These are phyloP conservation scores for Ichneumoninae sp. DNA, from an alignment of 2,888 invertebrate species.

Conservation along the genomic window DNA sequence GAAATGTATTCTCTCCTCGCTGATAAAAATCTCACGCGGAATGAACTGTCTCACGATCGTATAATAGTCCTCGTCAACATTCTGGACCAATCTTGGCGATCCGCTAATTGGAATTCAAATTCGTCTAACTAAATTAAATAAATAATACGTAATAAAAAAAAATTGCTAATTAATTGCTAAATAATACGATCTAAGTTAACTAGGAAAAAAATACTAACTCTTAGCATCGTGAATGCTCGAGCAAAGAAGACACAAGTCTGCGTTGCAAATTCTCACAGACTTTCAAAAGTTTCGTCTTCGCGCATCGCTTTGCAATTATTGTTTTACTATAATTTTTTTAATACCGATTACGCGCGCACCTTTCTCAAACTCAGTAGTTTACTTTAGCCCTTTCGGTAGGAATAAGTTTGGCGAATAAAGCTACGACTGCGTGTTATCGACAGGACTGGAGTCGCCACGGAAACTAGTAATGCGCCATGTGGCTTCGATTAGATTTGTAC, in stretches of 20 bases:
- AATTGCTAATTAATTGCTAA: constrained; percentile 49
- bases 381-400: constrained; percentile 3
- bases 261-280: constrained; percentile 18
- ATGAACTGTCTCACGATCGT: constrained; percentile 2
- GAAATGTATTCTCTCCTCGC: background rate
- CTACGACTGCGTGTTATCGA: background rate
- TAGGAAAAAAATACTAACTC: constrained; percentile 42
- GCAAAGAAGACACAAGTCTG: constrained; percentile 2
- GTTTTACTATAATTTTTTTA: background rate
- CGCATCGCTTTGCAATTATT: background rate
- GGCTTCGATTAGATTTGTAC: constrained; percentile 36
- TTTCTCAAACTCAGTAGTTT: background rate
- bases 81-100: background rate
- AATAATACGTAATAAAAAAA: constrained; percentile 49
- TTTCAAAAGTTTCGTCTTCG: background rate
- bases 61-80: background rate
- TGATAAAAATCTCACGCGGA: constrained; percentile 1
- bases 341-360: constrained; percentile 9
- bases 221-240: constrained; percentile 9
- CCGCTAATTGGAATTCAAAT: constrained; percentile 41
- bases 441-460: background rate
- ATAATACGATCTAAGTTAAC: constrained; percentile 11
- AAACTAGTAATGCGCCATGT: background rate
- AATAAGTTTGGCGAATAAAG: constrained; percentile 17
- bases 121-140: constrained; percentile 54